Conservation (phyloP, 2,888 invertebrate genomes). For the Archips crataeganus region DNA sequence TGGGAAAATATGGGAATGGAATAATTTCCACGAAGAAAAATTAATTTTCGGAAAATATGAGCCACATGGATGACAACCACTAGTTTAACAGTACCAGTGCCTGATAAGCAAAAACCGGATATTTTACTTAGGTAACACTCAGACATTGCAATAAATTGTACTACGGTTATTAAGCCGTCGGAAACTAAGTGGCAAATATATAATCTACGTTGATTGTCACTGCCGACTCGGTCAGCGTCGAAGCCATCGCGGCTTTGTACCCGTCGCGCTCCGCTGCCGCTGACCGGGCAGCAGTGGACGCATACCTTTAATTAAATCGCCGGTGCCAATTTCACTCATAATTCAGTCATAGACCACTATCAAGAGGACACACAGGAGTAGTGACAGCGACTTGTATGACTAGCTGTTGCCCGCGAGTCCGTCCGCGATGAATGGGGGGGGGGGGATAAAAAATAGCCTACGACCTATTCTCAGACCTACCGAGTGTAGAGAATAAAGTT, state of each 20-base stretch:
- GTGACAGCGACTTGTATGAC: too few relatives aligned
- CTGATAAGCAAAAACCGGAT: not conserved
- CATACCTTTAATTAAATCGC: slow-evolving; percentile 54
- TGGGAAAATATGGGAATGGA: too few relatives aligned
- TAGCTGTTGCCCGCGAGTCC: too few relatives aligned
- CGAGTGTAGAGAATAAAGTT: too few relatives aligned
- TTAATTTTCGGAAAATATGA: too few relatives aligned
- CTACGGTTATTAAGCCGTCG: slow-evolving; percentile 8
- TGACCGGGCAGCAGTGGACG: slow-evolving; percentile 50
- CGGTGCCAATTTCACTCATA: slow-evolving; percentile 44
- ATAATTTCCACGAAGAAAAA: too few relatives aligned
- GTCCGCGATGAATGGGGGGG: too few relatives aligned
- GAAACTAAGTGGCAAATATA: slow-evolving; percentile 10
- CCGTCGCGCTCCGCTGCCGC: slow-evolving; percentile 47
- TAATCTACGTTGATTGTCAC: slow-evolving; percentile 18
- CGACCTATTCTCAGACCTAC: too few relatives aligned
- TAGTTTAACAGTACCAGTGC: too few relatives aligned
- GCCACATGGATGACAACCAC: too few relatives aligned
- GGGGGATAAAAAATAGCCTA: too few relatives aligned
- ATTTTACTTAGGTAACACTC: not conserved
- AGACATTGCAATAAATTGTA: not conserved
- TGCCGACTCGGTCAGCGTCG: not conserved
- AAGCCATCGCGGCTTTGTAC: slow-evolving; percentile 19
- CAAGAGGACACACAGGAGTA: not conserved
- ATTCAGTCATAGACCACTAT: not conserved